These are phyloP conservation scores for Pseudolaguvia tuberculata DNA, from an alignment of 2,113 vertebrate genomes.

Conservation along the genomic window DNA sequence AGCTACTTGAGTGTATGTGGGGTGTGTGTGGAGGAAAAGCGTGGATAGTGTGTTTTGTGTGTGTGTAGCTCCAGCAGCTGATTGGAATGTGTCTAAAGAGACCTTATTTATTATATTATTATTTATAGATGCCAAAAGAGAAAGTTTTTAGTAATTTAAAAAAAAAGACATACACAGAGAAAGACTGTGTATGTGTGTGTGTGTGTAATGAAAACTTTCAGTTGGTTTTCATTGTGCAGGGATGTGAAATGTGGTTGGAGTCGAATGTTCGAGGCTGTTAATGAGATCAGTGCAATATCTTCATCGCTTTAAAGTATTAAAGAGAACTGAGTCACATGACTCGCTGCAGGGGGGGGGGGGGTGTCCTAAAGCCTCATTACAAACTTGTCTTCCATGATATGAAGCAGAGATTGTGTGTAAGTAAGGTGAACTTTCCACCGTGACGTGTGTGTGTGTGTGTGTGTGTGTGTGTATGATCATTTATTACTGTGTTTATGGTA, in stretches of 20 bases:
- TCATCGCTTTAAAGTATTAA: too few relatives aligned
- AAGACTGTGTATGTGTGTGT: background rate
- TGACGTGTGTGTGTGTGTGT: background rate
- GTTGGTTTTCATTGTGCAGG: background rate
- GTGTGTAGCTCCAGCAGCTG: too few relatives aligned
- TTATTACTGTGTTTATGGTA: background rate
- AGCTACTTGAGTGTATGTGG: background rate
- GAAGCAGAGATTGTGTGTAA: background rate
- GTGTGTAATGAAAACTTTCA: background rate
- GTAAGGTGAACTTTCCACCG: background rate
- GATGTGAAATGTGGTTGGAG: too few relatives aligned
- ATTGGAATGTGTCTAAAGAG: slow-evolving; percentile 23
- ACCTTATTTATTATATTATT: slow-evolving; percentile 6
- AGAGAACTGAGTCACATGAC: background rate
- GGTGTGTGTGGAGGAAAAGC: slow-evolving; percentile 14
- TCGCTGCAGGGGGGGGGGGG: too few relatives aligned
- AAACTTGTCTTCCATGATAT: slow-evolving; percentile 11
- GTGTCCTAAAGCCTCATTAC: background rate
- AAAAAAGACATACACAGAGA: background rate
- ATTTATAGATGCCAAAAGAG: slow-evolving; percentile 37
- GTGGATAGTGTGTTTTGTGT: too few relatives aligned
- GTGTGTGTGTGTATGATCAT: background rate
- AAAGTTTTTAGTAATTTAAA: slow-evolving; percentile 32
- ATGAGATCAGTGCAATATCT: background rate
- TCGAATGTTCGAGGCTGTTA: background rate